Evolutionary conservation across 2,113 vertebrate species (phyloP), one percentile per base, ranked within the genome.

Genomic region (Trogon surrucura): DNA sequence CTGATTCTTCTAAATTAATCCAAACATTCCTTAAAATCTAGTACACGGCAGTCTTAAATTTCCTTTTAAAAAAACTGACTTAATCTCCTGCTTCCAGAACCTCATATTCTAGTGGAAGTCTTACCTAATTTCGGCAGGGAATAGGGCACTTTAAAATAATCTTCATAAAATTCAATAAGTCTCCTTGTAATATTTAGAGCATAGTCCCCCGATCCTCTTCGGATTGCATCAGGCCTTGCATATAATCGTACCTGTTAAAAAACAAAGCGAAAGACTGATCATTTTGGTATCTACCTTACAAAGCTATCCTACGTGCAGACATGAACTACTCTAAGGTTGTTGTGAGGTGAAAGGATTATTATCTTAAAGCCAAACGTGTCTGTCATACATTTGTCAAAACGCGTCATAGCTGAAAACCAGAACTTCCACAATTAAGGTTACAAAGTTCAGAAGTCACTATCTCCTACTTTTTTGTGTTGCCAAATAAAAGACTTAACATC

Each of bases 81-180:
- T 88, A 36, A 38, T 67, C 30, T 84, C 58, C 57, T 2, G 1
- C 44, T 25, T 47, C 73, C 87, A 32, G 45, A 95, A 32, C 17
- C 74, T 62, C 70, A 75, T 45, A 32, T 89, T 88, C 30, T 80
- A 87, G 50, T 29, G 64, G 51, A 97, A 95, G 80, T 93, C 99
- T 99, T 98, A 99, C 99, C 99, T 97, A 99, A 97, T 98, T 99
- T 99, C 94, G 99, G 99, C 97, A 99, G 98, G 26, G 99, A 99
- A 97, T 99, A 99, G 97, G 99, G 98, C 92, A 99, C 99, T 97
- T 99, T 98, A 97, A 99, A 99, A 98, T 99, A 99, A 97, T 99
- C 99, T 98, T 99, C 99, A 98, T 99, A 99, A 97, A 99, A 99
- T 75, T 98, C 98, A 97, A 99, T 98, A 32, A 99, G 98, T 96